Percentiles rank a stretch among this genome's conserved stretches.
Evolutionary conservation across 2,797 vertebrate genomes (phyloP).

Genomic region (Hydrolagus colliei): DNA sequence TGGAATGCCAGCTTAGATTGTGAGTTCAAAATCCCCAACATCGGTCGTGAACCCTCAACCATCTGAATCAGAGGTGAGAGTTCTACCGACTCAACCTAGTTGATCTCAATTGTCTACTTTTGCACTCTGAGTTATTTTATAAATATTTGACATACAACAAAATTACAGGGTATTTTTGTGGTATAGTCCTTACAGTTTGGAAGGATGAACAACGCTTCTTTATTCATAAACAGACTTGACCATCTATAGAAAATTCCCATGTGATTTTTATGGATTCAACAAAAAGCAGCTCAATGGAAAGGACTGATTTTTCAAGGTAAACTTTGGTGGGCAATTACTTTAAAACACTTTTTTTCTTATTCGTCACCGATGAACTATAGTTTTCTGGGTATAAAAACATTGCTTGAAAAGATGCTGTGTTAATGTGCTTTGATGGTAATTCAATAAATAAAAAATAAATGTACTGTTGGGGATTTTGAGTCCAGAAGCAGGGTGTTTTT

Average conservation of each 20-base stretch:
- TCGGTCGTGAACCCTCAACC: no score
- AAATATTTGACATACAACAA: background rate
- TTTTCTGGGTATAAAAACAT: background rate
- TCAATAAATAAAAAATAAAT: constrained; percentile 17
- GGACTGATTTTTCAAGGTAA: background rate
- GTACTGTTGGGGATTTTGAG: constrained; percentile 24
- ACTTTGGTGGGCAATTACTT: background rate
- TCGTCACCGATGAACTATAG: background rate
- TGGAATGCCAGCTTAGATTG: no score
- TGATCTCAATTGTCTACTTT: no score
- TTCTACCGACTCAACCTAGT: no score
- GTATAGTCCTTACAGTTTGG: background rate
- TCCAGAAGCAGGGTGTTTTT: constrained; percentile 23
- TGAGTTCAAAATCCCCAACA: no score
- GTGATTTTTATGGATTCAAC: background rate
- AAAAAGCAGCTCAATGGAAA: constrained; percentile 1
- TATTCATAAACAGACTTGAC: background rate
- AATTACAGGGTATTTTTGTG: background rate
- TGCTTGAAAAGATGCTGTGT: constrained; percentile 21
- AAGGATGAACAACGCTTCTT: constrained; percentile 1
- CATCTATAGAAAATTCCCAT: background rate
- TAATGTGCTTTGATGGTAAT: constrained; percentile 15
- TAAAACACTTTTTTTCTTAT: background rate
- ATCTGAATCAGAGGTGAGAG: no score
- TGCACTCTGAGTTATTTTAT: background rate